Evolutionary conservation across 2,797 vertebrate genomes (phyloP), one percentile per base, ranked within the genome.

Genomic region (Hybognathus amarus): DNA sequence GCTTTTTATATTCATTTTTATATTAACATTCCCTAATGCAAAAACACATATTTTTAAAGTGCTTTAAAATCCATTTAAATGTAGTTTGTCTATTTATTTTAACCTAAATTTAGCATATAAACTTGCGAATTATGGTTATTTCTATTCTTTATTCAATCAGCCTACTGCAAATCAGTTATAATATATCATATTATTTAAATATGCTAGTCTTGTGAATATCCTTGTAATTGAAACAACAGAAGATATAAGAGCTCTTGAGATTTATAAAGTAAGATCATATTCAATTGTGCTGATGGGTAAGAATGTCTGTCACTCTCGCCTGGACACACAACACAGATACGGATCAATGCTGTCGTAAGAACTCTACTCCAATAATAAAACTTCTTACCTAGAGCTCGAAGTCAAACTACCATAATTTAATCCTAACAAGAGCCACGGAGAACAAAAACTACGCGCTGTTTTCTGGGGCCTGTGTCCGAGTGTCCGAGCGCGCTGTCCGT

Each of bases 401-500:
- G 30, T 38, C 40, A 61, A 83, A 77, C 74, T 83, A n/a, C 6
- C 18, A 36, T 22, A 7, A 76, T 59, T 47, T n/a, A 30, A 5
- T 24, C 40, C 8, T 27, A 56, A 59, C 36, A 15, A 38, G 15
- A 47, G 13, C 15, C 13, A 13, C 42, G 56, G 42, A 42, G 59
- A 74, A 33, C 38, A 61, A 24, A 70, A 61, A 11, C 59, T 45
- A 59, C 69, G 47, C 38, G 47, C 20, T 50, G 18, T 79, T 73
- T 11, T 30, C 38, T 79, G 38, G 38, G 80, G 76, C 83, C 82
- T 78, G 75, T 77, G 86, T 85, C 75, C 80, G 77, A 76, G 77
- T 84, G 83, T 81, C 83, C 84, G 81, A 80, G 80, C 64, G 69
- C 69, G 64, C 70, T 86, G 87, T 89, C 87, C 86, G 87, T 75